Conservation (phyloP, 2,888 invertebrate genomes). For the Parochlus steinenii region DNA sequence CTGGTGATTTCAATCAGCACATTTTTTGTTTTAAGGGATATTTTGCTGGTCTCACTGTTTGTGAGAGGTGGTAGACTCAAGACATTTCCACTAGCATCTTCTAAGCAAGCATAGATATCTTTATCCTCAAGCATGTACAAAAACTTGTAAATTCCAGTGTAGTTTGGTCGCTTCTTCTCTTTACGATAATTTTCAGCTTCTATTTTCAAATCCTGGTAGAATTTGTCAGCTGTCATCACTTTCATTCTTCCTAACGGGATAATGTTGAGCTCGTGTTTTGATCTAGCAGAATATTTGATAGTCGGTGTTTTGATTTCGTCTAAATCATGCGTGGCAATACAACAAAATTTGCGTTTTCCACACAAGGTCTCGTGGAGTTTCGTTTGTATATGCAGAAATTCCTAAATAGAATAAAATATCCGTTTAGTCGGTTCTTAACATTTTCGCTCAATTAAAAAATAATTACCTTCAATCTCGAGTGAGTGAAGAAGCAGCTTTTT, state of each 20-base stretch:
- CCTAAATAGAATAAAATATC: too few species aligned
- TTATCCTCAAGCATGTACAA: constrained; percentile 62
- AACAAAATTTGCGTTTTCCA: constrained; percentile 58
- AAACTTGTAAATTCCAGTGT: constrained; percentile 73
- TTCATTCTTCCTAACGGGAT: constrained; percentile 45
- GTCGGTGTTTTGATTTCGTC: constrained; percentile 35
- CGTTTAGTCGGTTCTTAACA: too few species aligned
- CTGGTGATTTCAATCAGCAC: constrained; percentile 67
- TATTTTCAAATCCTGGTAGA: constrained; percentile 48
- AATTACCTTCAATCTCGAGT: constrained; percentile 48
- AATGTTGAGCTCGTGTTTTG: constrained; percentile 45
- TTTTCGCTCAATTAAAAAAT: too few species aligned
- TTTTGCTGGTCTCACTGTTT: constrained; percentile 68
- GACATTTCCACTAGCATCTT: constrained; percentile 44
- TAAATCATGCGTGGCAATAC: constrained; percentile 72
- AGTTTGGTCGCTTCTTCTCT: constrained; percentile 66
- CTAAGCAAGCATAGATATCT: constrained; percentile 51
- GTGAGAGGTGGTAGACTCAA: constrained; percentile 80
- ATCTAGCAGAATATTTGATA: constrained; percentile 48
- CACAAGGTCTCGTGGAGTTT: constrained; percentile 60
- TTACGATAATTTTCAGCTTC: constrained; percentile 69
- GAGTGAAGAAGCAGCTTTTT: constrained; percentile 42
- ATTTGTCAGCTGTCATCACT: constrained; percentile 44
- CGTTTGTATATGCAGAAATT: constrained; percentile 65
- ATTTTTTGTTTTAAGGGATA: constrained; percentile 43